A percentile compares a stretch with the other conserved stretches of the same genome.
Evolutionary conservation across 2,888 invertebrate genomes (phyloP).

Genomic region (Erannis defoliaria): DNA sequence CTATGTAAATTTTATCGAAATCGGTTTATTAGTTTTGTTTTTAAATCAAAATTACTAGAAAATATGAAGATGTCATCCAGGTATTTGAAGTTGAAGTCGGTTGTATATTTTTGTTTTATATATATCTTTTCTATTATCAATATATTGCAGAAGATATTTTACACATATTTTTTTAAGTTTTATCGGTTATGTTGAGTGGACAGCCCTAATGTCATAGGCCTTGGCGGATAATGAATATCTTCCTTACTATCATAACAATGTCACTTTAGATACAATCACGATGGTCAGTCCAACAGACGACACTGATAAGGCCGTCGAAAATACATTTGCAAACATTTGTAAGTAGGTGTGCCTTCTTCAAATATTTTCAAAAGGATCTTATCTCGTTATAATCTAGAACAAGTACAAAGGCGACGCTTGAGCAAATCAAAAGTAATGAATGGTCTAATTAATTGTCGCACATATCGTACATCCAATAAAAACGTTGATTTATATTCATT

Average conservation of each 20-base stretch:
- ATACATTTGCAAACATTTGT: constrained; percentile 34
- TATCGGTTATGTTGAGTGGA: background rate
- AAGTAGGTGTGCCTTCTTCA: constrained; percentile 26
- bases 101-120: too few relatives aligned
- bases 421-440: constrained; percentile 17
- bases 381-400: constrained; percentile 29
- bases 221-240: constrained; percentile 14
- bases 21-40: too few relatives aligned
- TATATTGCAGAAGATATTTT: too few relatives aligned
- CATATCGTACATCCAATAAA: constrained; percentile 15
- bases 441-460: background rate
- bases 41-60: too few relatives aligned
- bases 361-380: constrained; percentile 31
- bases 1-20: too few relatives aligned
- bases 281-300: constrained; percentile 32
- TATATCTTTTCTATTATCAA: too few relatives aligned
- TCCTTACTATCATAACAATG: constrained; percentile 31
- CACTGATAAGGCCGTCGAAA: constrained; percentile 27
- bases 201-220: background rate
- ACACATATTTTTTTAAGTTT: too few relatives aligned
- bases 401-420: constrained; percentile 7
- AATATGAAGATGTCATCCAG: too few relatives aligned
- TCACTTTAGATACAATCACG: constrained; percentile 24
- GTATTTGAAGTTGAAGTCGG: too few relatives aligned
- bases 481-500: constrained; percentile 26